Percentiles rank a stretch among this genome's conserved stretches.
Evolutionary conservation across 2,888 invertebrate species (phyloP).

Genomic region (Drosophila kanekoi): DNA sequence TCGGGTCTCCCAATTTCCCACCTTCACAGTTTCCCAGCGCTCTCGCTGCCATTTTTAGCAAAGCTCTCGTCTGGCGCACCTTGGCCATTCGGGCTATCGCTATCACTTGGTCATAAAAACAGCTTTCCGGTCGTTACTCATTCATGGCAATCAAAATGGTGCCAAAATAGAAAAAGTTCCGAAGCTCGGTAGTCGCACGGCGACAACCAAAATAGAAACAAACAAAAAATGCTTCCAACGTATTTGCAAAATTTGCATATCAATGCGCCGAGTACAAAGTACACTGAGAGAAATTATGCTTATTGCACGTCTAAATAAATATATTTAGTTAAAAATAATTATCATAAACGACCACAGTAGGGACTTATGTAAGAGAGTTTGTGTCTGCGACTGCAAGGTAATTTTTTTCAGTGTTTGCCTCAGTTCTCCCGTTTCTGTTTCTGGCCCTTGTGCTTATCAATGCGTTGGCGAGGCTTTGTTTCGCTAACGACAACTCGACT

Average conservation of each 20-base stretch:
- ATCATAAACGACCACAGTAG: too few species aligned
- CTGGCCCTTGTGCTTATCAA: conserved; percentile 66
- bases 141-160: conserved; percentile 81
- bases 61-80: conserved; percentile 49
- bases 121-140: conserved; percentile 84
- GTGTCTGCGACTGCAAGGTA: too few species aligned
- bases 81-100: conserved; percentile 56
- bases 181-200: conserved; percentile 15
- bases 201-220: conserved; percentile 15
- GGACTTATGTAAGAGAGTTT: too few species aligned
- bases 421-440: conserved; percentile 22
- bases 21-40: neutral
- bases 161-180: conserved; percentile 73
- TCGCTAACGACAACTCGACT: conserved; percentile 50
- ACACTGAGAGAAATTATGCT: conserved; percentile 46
- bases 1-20: conserved; percentile 12
- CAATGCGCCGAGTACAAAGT: conserved; percentile 60
- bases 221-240: conserved; percentile 43
- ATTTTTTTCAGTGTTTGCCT: conserved; percentile 45
- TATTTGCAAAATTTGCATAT: conserved; percentile 79
- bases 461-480: conserved; percentile 60
- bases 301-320: too few species aligned
- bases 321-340: too few species aligned
- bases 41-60: conserved; percentile 1
- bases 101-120: conserved; percentile 83